These are phyloP conservation scores for Megalops cyprinoides DNA, from an alignment of 2,797 vertebrate species.

Conservation along the genomic window DNA sequence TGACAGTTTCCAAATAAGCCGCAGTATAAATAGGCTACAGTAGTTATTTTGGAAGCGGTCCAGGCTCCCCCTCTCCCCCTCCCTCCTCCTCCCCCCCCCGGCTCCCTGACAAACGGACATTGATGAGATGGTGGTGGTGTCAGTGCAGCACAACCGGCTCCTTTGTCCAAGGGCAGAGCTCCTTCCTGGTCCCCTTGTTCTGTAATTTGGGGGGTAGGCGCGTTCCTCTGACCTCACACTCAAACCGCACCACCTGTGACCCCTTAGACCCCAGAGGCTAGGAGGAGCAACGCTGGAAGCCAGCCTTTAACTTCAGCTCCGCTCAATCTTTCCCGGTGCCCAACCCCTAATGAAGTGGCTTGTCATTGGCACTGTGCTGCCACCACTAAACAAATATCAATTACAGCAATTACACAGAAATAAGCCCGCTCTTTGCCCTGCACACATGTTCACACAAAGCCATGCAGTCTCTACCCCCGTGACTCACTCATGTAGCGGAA, in stretches of 20 bases:
- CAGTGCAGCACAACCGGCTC: background rate
- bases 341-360: background rate
- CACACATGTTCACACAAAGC: background rate
- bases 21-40: conserved; percentile 16
- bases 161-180: background rate
- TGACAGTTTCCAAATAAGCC: background rate
- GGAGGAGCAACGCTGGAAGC: no score
- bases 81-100: conserved; percentile 24
- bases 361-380: background rate
- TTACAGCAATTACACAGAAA: background rate
- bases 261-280: conserved; percentile 32
- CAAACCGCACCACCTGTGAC: background rate
- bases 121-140: background rate
- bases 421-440: background rate
- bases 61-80: conserved; percentile 32
- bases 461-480: conserved; percentile 47
- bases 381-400: conserved; percentile 34
- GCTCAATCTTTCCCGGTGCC: conserved; percentile 31
- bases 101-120: background rate
- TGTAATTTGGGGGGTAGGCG: conserved; percentile 49
- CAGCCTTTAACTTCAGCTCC: no score
- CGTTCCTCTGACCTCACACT: background rate
- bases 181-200: conserved; percentile 33
- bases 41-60: background rate
- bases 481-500: conserved; percentile 95